A percentile compares a stretch with the other conserved stretches of the same genome.
Evolutionary conservation across 1,140 invertebrate species (phyloP).

Genomic region (Venturia canescens): DNA sequence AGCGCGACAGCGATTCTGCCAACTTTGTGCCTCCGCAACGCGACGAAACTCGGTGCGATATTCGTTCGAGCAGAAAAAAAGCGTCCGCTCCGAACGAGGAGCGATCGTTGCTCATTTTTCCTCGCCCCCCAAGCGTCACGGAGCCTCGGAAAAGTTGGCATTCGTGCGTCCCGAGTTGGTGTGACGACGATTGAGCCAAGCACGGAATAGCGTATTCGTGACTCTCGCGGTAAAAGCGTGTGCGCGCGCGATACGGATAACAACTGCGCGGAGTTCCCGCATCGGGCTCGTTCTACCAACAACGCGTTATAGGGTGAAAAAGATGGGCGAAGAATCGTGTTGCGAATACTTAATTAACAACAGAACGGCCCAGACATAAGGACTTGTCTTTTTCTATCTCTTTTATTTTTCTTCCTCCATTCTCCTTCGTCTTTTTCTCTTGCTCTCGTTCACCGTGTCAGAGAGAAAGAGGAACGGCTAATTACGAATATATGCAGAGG

Average conservation of each 20-base stretch:
- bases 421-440: too few species aligned
- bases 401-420: too few species aligned
- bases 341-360: conserved; percentile 31
- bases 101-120: background rate
- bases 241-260: background rate
- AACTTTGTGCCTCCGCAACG: too few species aligned
- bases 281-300: background rate
- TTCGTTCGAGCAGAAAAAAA: too few species aligned
- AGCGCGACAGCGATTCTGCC: too few species aligned
- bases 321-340: conserved; percentile 1
- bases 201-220: background rate
- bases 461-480: conserved; percentile 27
- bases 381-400: conserved; percentile 9
- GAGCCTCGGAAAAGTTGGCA: background rate
- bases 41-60: too few species aligned
- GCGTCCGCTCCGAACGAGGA: background rate
- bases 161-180: background rate
- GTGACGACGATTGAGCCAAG: conserved; percentile 2
- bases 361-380: conserved; percentile 2
- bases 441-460: conserved; percentile 8
- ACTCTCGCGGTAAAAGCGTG: background rate
- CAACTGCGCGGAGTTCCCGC: background rate
- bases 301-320: conserved; percentile 9
- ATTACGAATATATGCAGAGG: conserved; percentile 48
- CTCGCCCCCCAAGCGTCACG: background rate